phyloP scores from a whole-genome alignment of 2,888 invertebrate species.

The Iselma pallidipennis region DNA sequence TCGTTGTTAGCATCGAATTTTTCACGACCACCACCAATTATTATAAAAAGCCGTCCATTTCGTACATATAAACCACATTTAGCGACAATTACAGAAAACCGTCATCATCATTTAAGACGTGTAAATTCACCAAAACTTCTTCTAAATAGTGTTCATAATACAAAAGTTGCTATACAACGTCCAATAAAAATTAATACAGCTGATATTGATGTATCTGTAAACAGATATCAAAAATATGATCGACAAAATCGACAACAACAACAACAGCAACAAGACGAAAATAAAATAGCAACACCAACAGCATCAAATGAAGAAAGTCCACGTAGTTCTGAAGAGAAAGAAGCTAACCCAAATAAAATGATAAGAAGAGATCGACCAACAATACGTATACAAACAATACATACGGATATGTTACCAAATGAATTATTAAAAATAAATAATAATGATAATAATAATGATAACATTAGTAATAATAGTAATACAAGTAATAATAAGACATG shows the following conservation, averaged over 20 bases:
- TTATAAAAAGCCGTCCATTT: constrained; percentile 45
- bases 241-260: constrained; percentile 31
- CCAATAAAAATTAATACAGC: constrained; percentile 81
- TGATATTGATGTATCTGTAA: constrained; percentile 81
- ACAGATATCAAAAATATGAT: constrained; percentile 60
- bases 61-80: constrained; percentile 73
- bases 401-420: constrained; percentile 45
- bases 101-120: constrained; percentile 57
- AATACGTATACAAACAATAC: constrained; percentile 72
- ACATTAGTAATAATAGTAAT: constrained; percentile 32
- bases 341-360: constrained; percentile 48
- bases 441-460: constrained; percentile 39
- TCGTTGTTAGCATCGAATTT: constrained; percentile 51
- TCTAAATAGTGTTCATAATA: constrained; percentile 54
- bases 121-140: constrained; percentile 61
- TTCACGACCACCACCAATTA: constrained; percentile 37
- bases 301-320: constrained; percentile 19
- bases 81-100: constrained; percentile 72
- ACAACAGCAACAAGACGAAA: constrained; percentile 12
- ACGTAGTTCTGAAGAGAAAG: constrained; percentile 54
- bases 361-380: constrained; percentile 76
- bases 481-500: constrained; percentile 55
- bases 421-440: constrained; percentile 42
- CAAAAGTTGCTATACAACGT: constrained; percentile 59
- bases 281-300: constrained; percentile 15